Conservation (phyloP, 2,888 invertebrate species). For the Amiota minor region DNA sequence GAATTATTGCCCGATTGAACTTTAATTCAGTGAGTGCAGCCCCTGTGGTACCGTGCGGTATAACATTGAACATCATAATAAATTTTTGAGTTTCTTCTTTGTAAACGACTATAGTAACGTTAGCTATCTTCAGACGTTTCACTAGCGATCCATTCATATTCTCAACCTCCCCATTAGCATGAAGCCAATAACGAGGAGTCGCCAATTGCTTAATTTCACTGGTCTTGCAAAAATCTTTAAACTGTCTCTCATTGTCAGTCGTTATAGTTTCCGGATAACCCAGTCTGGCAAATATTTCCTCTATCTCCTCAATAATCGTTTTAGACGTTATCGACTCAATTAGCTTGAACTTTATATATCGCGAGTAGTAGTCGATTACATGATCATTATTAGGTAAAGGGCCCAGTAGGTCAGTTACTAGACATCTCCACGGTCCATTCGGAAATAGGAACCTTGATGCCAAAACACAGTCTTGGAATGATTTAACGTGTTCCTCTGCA, state of each 20-base stretch:
- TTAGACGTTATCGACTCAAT: constrained; percentile 12
- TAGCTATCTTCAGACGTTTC: too few species aligned
- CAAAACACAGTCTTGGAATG: not conserved
- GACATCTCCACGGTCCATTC: constrained; percentile 1
- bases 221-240: too few species aligned
- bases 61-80: too few species aligned
- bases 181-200: too few species aligned
- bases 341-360: not conserved
- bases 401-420: constrained; percentile 14
- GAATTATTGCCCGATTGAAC: not conserved
- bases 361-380: constrained; percentile 16
- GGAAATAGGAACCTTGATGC: not conserved
- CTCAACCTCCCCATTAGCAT: too few species aligned
- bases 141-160: too few species aligned
- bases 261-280: not conserved
- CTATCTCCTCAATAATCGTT: not conserved
- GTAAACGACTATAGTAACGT: too few species aligned
- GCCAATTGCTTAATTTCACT: too few species aligned
- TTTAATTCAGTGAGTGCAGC: too few species aligned
- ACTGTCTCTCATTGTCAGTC: constrained; percentile 21
- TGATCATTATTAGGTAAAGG: not conserved
- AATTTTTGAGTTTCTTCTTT: too few species aligned
- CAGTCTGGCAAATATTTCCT: constrained; percentile 26
- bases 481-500: not conserved
- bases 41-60: too few species aligned